Base-by-base conservation (phyloP, 2,888 invertebrate genomes). In the Caradrina clavipalpis region DNA sequence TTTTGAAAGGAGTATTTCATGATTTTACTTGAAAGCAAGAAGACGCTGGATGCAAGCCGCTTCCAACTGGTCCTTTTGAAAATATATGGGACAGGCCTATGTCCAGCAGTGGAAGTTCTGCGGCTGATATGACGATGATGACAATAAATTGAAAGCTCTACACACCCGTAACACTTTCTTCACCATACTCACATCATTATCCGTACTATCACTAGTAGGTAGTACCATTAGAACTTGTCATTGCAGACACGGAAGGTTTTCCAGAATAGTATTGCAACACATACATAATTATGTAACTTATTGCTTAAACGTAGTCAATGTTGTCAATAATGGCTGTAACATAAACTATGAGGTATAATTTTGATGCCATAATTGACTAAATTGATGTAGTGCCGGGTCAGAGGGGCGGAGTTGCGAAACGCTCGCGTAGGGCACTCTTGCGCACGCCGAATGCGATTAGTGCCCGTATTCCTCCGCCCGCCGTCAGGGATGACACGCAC, bases 391-490 rank as follows among this genome's bases (percentile, higher is more conserved):
- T 62, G 49, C 21, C 49, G 64, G 66, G 79, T 68, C 74, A 65
- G 70, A 60, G 72, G 63, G 69, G 73, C 68, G 78, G 59, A 42
- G 68, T 78, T 81, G 77, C 63, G 81, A 78, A 78, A 75, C 60
- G 63, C 55, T 70, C 72, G 72, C 71, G 71, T 70, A 73, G 74
- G 79, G 79, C 75, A 79, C 87, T 82, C 81, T 76, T 73, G 84
- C 82, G 77, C 86, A 83, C 73, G 83, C 72, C 76, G 54, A 71
- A 71, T 55, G 56, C 63, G 75, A 78, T 86, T 87, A 87, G 86
- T 68, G 73, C 72, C 86, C 86, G 72, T 76, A 78, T 73, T 72
- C 58, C 62, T 73, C 17, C 39, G 53, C 8, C 17, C 39, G 53
- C 8, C 21, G 1, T 1, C 65, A 85, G 85, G 83, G 83, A 22